Percentiles rank a stretch among this genome's conserved stretches.
Conservation (phyloP, 2,113 vertebrate genomes). For the Oncorhynchus clarkii region DNA sequence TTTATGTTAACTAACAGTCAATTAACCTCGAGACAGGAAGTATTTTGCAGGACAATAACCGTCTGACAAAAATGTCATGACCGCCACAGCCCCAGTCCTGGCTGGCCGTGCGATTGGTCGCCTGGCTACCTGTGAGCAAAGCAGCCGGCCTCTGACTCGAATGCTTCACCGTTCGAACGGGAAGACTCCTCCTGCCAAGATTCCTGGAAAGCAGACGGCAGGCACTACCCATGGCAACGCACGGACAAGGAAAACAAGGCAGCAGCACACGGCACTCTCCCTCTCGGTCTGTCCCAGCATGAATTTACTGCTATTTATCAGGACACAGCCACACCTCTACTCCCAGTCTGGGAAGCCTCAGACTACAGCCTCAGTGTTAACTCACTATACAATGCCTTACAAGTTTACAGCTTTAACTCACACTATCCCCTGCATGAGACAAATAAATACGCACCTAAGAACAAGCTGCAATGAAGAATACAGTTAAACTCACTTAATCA, state of each 20-base stretch:
- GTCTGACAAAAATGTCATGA: too few relatives aligned
- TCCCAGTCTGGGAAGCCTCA: background rate
- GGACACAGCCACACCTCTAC: background rate
- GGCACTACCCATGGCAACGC: conserved; percentile 3
- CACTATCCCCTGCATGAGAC: too few relatives aligned
- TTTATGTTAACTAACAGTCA: too few relatives aligned
- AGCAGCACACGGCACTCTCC: background rate
- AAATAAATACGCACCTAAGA: too few relatives aligned
- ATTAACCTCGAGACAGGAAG: too few relatives aligned
- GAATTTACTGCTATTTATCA: conserved; percentile 28
- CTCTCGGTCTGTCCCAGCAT: conserved; percentile 4
- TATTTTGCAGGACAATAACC: too few relatives aligned
- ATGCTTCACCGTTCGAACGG: conserved; percentile 71
- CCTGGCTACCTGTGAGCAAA: background rate
- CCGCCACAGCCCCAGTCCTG: background rate
- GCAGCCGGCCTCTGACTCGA: too few relatives aligned
- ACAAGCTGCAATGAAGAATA: too few relatives aligned
- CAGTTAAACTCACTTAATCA: too few relatives aligned
- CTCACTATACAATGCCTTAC: background rate
- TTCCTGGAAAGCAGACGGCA: conserved; percentile 79
- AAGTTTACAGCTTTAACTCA: background rate
- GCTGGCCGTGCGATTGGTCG: background rate
- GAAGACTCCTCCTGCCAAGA: conserved; percentile 68
- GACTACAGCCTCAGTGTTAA: background rate
- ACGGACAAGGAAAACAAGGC: conserved; percentile 39